Evolutionary conservation across 2,888 invertebrate genomes (phyloP).

Genomic region (Agriopis leucophaearia): DNA sequence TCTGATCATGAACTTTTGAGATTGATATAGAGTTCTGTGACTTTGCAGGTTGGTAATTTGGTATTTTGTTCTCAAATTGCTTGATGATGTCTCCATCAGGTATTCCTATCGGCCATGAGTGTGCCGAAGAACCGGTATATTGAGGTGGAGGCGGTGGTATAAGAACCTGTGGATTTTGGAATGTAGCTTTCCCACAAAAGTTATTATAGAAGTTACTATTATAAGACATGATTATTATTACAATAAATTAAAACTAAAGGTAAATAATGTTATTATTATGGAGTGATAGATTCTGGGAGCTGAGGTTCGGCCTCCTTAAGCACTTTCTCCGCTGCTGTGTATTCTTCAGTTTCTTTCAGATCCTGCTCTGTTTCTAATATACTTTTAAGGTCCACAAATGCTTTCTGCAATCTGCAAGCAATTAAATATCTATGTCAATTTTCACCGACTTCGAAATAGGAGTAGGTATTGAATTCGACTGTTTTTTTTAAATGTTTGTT

Average conservation of each 20-base stretch:
- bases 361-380: constrained; percentile 91
- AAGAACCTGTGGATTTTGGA: constrained; percentile 62
- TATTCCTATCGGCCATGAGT: constrained; percentile 40
- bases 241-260: constrained; percentile 56
- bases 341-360: constrained; percentile 91
- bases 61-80: constrained; percentile 54
- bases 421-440: not conserved
- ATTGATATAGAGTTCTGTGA: constrained; percentile 52
- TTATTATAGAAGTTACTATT: constrained; percentile 70
- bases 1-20: constrained; percentile 56
- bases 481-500: too few species aligned
- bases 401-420: constrained; percentile 88
- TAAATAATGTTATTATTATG: constrained; percentile 55
- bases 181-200: constrained; percentile 69
- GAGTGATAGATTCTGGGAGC: constrained; percentile 72
- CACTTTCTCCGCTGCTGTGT: constrained; percentile 88
- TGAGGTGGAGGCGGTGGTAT: constrained; percentile 60
- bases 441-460: too few species aligned
- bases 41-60: constrained; percentile 19
- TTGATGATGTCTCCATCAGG: constrained; percentile 66
- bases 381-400: constrained; percentile 91
- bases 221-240: constrained; percentile 82
- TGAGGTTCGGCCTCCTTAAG: constrained; percentile 89
- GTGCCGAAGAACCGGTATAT: constrained; percentile 49
- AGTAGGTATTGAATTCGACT: too few species aligned